phyloP scores from a whole-genome alignment of 2,888 invertebrate species.

The Aradus depressus region DNA sequence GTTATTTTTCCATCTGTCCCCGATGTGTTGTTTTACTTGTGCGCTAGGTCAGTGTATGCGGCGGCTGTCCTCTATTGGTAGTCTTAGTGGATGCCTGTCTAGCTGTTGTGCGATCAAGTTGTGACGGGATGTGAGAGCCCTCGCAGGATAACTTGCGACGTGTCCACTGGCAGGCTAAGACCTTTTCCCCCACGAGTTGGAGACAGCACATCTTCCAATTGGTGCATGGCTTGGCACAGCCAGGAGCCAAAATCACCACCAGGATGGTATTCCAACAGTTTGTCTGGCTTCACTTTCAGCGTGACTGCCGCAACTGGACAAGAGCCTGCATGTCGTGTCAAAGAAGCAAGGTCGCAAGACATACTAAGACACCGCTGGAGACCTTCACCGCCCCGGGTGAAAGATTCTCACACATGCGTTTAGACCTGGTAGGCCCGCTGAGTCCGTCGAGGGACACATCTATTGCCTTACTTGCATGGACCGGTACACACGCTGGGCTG shows the following conservation, averaged over 20 bases:
- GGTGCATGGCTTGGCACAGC: conserved; percentile 31
- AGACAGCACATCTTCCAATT: conserved; percentile 12
- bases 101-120: too few species aligned
- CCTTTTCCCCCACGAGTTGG: background rate
- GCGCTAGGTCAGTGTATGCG: too few species aligned
- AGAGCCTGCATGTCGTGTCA: conserved; percentile 34
- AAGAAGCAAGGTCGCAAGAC: conserved; percentile 33
- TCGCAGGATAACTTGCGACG: too few species aligned
- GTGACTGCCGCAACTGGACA: conserved; percentile 34
- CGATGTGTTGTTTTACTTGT: too few species aligned
- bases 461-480: conserved; percentile 36
- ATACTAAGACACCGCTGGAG: conserved; percentile 31
- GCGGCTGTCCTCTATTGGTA: too few species aligned
- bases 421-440: conserved; percentile 33
- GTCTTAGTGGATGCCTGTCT: too few species aligned
- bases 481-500: conserved; percentile 36
- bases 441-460: conserved; percentile 21
- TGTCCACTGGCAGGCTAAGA: background rate
- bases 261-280: conserved; percentile 33
- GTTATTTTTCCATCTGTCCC: too few species aligned
- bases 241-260: conserved; percentile 28
- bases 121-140: too few species aligned
- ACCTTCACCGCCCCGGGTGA: conserved; percentile 29
- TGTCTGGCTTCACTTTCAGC: conserved; percentile 35
- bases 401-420: conserved; percentile 35